Base-by-base conservation (phyloP, 1,140 invertebrate genomes). In the Papilio dardanus region DNA sequence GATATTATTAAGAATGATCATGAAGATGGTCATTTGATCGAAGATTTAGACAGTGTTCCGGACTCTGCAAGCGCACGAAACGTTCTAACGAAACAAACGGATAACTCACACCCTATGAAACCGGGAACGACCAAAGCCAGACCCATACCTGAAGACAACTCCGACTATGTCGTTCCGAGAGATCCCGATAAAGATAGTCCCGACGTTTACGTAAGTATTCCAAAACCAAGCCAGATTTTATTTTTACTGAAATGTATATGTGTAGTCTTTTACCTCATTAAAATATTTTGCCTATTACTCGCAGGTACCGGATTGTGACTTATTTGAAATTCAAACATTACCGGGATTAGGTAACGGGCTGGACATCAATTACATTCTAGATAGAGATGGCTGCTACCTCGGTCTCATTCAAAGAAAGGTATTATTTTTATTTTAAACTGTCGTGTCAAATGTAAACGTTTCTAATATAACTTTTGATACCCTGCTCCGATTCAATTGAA, bases 321-420 rank as follows among this genome's bases (percentile, higher is more conserved):
- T 97, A 71, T 97, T 97, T 81, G 95, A 96, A 85, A 90, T 94
- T 40, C 89, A 93, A 31, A 90, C 85, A 6, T 83, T 96, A 74
- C 95, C 95, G 3, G 94, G 94, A 74, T 83, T 96, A 2, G 89
- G 90, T 12, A 92, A 93, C 74, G 92, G 92, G 40, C 76, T 92
- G 21, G 90, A 93, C 68, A 91, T 93, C 14, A 90, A 92, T 71
- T 91, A 92, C 66, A 93, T 92, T 71, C 77, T 93, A 19, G 93
- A 95, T 35, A 90, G 94, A 74, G 94, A 95, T 42, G 96, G 96
- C 3, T 96, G 96, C 82, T 97, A 95, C 81, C 86, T 97, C 31
- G 94, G 96, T 0, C 87, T 97, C 1, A 94, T 97, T n/a, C 95
- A 96, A 74, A 93, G 96, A 30, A 97, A 96, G 90, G 94, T 95